Evolutionary conservation across 1,140 invertebrate genomes (phyloP).

Genomic region (Popillia japonica): DNA sequence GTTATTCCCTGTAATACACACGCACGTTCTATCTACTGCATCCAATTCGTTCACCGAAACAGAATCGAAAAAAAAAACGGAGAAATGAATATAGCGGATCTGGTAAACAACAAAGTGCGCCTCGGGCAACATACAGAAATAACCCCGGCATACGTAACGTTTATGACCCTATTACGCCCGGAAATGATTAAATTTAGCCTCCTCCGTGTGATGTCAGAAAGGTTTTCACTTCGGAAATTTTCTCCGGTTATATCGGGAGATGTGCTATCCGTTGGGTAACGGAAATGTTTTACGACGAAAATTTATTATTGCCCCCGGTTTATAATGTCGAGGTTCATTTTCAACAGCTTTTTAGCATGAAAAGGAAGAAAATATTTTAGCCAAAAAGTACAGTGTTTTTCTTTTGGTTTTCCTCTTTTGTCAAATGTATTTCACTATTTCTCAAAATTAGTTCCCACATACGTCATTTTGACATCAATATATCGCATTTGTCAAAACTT

Average conservation of each 20-base stretch:
- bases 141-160: neutral
- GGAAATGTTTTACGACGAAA: neutral
- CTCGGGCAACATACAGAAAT: neutral
- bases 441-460: too few relatives aligned
- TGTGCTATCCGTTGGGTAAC: neutral
- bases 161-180: conserved; percentile 3
- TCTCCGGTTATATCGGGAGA: neutral
- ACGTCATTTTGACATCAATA: too few relatives aligned
- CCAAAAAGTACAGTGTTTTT: too few relatives aligned
- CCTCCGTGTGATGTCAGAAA: neutral
- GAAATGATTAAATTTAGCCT: neutral
- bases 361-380: too few relatives aligned
- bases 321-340: too few relatives aligned
- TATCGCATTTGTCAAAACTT: too few relatives aligned
- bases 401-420: too few relatives aligned
- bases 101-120: neutral
- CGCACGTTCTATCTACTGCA: neutral
- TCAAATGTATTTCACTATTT: too few relatives aligned
- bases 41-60: neutral
- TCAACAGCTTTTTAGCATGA: too few relatives aligned
- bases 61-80: neutral
- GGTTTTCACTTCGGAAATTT: neutral
- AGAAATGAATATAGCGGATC: neutral
- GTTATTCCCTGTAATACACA: neutral
- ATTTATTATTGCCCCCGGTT: neutral